Evolutionary conservation across 2,797 vertebrate genomes (phyloP).

Genomic region (Onychomys leucogaster): DNA sequence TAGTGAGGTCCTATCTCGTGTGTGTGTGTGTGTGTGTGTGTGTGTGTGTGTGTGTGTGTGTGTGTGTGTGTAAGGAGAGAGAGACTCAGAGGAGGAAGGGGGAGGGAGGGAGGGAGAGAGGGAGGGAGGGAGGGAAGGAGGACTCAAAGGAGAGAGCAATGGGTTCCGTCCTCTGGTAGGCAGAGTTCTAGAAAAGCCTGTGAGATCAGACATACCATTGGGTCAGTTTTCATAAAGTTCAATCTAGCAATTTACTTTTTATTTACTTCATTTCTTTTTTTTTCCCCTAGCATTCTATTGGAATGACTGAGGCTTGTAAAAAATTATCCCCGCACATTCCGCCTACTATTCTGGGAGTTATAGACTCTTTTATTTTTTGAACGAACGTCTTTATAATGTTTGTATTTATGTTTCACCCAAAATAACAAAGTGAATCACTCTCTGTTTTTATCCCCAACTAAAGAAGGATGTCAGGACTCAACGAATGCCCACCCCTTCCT

Average conservation of each 20-base stretch:
- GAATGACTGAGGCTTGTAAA: background rate
- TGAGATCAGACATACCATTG: background rate
- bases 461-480: background rate
- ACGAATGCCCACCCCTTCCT: background rate
- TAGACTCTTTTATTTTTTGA: background rate
- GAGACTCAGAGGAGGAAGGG: background rate
- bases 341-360: constrained; percentile 2
- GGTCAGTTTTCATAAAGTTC: constrained; percentile 35
- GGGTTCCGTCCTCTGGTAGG: background rate
- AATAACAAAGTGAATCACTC: constrained; percentile 1
- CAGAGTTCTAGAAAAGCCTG: background rate
- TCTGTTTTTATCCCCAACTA: constrained; percentile 31
- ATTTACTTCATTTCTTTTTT: background rate
- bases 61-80: background rate
- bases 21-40: background rate
- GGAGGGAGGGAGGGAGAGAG: background rate
- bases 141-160: background rate
- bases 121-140: background rate
- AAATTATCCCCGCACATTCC: background rate
- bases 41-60: background rate
- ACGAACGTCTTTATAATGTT: background rate
- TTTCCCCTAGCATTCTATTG: background rate
- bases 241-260: background rate
- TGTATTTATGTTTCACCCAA: constrained; percentile 5
- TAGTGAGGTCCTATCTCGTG: background rate